Evolutionary conservation across 2,888 invertebrate genomes (phyloP).

Genomic region (Apotomis betuletana): DNA sequence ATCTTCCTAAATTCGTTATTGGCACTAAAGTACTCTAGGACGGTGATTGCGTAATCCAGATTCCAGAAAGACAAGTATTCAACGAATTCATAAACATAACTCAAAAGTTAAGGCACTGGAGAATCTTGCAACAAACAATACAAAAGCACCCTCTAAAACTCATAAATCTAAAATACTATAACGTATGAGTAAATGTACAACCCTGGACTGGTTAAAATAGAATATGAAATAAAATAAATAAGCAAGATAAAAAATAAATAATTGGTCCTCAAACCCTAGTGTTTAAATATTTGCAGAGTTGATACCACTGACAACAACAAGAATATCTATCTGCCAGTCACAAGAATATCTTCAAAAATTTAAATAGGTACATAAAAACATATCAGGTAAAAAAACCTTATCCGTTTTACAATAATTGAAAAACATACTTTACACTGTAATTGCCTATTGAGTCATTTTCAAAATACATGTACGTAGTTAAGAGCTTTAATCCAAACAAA

Average conservation of each 20-base stretch:
- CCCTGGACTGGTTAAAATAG: constrained; percentile 18
- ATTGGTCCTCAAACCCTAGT: constrained; percentile 50
- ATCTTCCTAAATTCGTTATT: constrained; percentile 42
- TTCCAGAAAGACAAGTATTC: constrained; percentile 21
- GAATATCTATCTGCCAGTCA: background rate
- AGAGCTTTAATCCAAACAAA: too few relatives aligned
- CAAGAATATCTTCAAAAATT: constrained; percentile 2
- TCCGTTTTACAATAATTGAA: constrained; percentile 1
- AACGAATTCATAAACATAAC: constrained; percentile 27
- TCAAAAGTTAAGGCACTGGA: constrained; percentile 43
- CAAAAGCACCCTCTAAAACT: constrained; percentile 15
- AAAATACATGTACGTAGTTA: too few relatives aligned
- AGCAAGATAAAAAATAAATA: constrained; percentile 42
- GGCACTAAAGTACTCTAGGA: constrained; percentile 51
- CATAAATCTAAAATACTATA: constrained; percentile 29
- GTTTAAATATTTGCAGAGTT: constrained; percentile 10
- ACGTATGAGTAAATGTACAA: constrained; percentile 23
- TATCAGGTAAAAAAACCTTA: background rate
- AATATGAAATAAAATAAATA: constrained; percentile 40
- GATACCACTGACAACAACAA: background rate
- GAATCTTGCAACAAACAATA: constrained; percentile 40
- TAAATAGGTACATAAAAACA: background rate
- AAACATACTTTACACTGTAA: background rate
- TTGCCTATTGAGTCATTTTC: background rate
- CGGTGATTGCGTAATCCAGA: constrained; percentile 43